Evolutionary conservation across 1,140 invertebrate species (phyloP), one percentile per base, ranked within the genome.

Genomic region (Anastrepha obliqua): DNA sequence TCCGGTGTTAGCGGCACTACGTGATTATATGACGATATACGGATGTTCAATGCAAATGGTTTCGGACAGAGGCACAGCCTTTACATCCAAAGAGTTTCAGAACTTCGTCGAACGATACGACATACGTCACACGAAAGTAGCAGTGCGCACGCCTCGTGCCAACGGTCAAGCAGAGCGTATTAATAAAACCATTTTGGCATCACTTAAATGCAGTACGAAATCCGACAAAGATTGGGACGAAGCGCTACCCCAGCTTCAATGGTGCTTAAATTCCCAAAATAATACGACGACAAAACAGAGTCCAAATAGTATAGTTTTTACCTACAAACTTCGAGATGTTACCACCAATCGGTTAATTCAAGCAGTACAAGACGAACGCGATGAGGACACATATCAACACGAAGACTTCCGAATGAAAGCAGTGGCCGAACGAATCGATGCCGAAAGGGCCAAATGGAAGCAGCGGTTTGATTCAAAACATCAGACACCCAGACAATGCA

Each of bases 41-140:
- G 87, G 87, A 6, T 4, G 17, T n/a, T 89, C 91, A 2, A 86
- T 60, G 11, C 62, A 91, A 4, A 90, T 94, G n/a, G 89, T 93
- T 3, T 89, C 64, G 7, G 64, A 65, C 29, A 65, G 64, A 88
- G 93, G 92, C 7, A 90, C 89, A 39, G 85, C 89, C 9, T 93
- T 93, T 81, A 91, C 90, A 1, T 87, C 90, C 0, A 89, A 90
- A 44, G n/a, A 86, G 8, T 91, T 93, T 65, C 47, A 87, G 44
- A 85, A 90, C 9, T 90, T 91, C 67, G 89, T 89, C 64, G 47
- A 86, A 15, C 44, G 89, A 17, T 78, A 90, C 9, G 88, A 88
- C 1, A 90, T 93, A 20, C 88, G 86, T 59, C 90, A 92, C 29
- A 70, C 91, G 0, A 29, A 89, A n/a, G 93, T 91, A 88, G 91